Evolutionary conservation across 2,797 vertebrate species (phyloP).

Genomic region (Babyrousa celebensis): DNA sequence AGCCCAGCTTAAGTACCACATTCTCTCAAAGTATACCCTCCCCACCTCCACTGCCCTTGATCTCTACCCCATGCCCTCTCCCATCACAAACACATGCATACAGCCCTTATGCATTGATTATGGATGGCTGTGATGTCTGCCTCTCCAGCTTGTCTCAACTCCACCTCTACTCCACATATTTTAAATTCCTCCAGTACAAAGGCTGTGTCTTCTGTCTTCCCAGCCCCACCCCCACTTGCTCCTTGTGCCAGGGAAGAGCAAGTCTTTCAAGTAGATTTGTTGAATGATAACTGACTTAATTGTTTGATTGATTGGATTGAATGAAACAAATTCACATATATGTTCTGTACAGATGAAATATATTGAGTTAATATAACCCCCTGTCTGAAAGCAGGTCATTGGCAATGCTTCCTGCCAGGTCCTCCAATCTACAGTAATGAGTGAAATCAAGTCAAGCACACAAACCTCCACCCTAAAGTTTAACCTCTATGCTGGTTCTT

Average conservation of each 20-base stretch:
- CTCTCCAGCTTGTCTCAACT: background rate
- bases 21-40: background rate
- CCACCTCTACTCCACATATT: background rate
- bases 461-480: background rate
- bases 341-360: conserved; percentile 46
- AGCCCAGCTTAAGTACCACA: background rate
- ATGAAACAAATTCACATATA: conserved; percentile 61
- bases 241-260: background rate
- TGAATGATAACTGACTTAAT: conserved; percentile 8
- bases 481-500: background rate
- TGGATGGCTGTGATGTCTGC: background rate
- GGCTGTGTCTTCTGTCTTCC: background rate
- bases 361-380: conserved; percentile 21
- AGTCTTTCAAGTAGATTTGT: conserved; percentile 53
- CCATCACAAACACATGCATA: background rate
- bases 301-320: background rate
- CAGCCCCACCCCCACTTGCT: background rate
- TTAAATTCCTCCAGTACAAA: conserved; percentile 45
- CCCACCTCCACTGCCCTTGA: too few species aligned
- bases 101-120: background rate
- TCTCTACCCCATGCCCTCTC: background rate
- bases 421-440: background rate
- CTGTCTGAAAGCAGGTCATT: background rate
- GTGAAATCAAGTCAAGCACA: background rate
- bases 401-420: background rate